Evolutionary conservation across 2,797 vertebrate species (phyloP).

Genomic region (Pangasius sanitwongsei): DNA sequence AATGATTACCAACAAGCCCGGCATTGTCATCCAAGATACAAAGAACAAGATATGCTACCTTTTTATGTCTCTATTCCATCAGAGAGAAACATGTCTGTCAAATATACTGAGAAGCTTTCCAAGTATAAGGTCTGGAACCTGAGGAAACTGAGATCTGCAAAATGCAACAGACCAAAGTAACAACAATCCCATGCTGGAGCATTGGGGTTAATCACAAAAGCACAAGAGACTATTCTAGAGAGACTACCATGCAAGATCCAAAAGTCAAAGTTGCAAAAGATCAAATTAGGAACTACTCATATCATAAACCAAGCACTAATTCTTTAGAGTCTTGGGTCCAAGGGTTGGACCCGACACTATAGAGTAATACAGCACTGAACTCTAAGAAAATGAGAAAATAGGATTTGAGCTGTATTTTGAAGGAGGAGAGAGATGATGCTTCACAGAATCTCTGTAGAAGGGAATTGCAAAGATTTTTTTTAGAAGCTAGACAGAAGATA

Average conservation of each 20-base stretch:
- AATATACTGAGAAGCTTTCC: background rate
- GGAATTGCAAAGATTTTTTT: background rate
- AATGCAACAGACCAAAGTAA: background rate
- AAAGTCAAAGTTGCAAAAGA: background rate
- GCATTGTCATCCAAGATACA: background rate
- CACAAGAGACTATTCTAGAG: background rate
- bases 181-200: background rate
- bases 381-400: background rate
- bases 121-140: background rate
- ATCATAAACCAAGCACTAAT: background rate
- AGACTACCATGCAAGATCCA: background rate
- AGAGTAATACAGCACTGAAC: background rate
- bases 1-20: background rate
- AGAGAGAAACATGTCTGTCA: background rate
- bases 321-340: background rate
- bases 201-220: background rate
- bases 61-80: background rate
- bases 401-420: background rate
- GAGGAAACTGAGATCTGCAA: background rate
- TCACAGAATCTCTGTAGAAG: background rate
- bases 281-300: background rate
- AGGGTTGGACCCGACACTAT: background rate
- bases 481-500: background rate
- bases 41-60: background rate
- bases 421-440: background rate